Base-by-base conservation (phyloP, 1,140 invertebrate genomes). In the Drosophila seguyi region DNA sequence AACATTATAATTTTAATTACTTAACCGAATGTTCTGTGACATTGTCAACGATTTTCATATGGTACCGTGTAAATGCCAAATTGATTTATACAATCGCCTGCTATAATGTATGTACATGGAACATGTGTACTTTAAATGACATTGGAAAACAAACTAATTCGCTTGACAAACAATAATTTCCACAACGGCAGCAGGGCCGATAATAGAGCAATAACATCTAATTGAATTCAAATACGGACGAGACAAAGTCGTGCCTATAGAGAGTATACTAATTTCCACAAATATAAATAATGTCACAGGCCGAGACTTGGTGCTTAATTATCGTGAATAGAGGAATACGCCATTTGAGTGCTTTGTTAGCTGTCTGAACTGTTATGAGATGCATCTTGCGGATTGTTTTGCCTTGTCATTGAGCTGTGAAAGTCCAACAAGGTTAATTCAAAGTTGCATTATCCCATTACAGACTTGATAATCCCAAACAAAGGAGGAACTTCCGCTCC, bases 201-300 rank as follows among this genome's bases (percentile, higher is more conserved):
- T 75, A 75, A 75, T 75, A 58, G 52, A 75, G 72, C 73, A 75
- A 75, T 75, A 75, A 75, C 73, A 75, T 75, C 72, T 75, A 75
- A 75, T 75, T 75, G 72, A 75, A 56, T 75, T 75, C 72, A 65
- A 75, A 75, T 75, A 75, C 59, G 45, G 57, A 29, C 38, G 41
- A 75, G 61, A 72, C 69, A 72, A 72, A 72, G 69, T 72, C 69
- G 69, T 72, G 69, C 66, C 53, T 72, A 72, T 72, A 72, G 69
- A 36, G 66, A 72, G 67, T 59, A 72, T 48, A 72, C 69, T 72
- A 72, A 72, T 72, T 72, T 72, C 53, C 52, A 41, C 52, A 72
- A 59, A 72, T 59, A 72, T 58, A 58, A 72, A 72, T 71, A 72
- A 22, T 71, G 52, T 48, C 68, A 58, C 48, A 34, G 52, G 42